Conservation (phyloP, 2,797 vertebrate genomes). For the Tragopan temminckii region DNA sequence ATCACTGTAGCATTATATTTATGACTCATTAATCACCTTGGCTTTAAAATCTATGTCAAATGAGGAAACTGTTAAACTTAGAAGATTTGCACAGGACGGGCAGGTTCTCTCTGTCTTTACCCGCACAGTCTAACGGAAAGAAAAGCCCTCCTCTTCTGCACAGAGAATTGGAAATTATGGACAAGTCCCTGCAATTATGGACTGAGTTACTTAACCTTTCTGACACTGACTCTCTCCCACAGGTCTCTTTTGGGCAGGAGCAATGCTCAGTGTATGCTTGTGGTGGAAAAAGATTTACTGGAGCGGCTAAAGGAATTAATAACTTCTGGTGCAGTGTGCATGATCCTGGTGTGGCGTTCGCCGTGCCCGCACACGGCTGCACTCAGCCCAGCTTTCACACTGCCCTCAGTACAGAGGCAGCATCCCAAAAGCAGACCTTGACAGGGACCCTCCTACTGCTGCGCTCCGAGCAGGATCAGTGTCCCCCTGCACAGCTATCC, state of each 20-base stretch:
- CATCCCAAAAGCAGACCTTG: not conserved
- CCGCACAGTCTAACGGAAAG: not conserved
- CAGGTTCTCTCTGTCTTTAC: not conserved
- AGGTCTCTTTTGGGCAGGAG: constrained; percentile 23
- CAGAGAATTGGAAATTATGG: constrained; percentile 33
- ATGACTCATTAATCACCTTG: constrained; percentile 59
- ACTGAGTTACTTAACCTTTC: constrained; percentile 64
- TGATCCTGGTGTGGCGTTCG: accelerated
- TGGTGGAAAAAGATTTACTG: constrained; percentile 7
- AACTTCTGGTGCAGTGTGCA: not conserved
- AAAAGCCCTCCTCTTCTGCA: not conserved
- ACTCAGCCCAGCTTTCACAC: not conserved
- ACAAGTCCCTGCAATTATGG: constrained; percentile 41
- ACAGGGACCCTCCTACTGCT: not conserved
- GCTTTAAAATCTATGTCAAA: constrained; percentile 21
- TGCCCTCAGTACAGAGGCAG: not conserved
- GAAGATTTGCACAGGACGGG: not conserved
- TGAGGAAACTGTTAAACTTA: not conserved
- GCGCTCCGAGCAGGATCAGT: not conserved
- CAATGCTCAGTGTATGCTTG: not conserved
- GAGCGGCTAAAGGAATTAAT: not conserved
- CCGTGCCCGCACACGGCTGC: not conserved
- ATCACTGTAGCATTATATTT: constrained; percentile 49
- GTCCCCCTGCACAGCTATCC: not conserved
- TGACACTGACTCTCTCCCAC: constrained; percentile 25